Conservation (phyloP, 2,888 invertebrate species). For the Aleiodes alternator region DNA sequence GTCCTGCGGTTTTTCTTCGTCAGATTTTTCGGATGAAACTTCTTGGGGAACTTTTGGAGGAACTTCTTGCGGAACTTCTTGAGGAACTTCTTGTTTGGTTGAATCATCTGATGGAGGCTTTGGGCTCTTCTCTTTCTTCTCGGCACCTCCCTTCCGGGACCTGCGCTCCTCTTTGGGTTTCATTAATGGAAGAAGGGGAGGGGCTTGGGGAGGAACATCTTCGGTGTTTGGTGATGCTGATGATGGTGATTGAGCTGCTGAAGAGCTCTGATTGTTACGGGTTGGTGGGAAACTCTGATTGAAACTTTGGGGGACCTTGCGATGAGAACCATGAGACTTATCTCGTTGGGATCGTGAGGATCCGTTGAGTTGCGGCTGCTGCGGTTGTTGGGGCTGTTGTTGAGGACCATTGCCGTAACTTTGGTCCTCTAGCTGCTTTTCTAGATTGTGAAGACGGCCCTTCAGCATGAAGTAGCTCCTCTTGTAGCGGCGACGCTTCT, state of each 20-base stretch:
- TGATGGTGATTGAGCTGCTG: too few relatives aligned
- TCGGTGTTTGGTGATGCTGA: neutral
- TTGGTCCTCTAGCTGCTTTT: neutral
- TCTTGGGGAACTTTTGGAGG: neutral
- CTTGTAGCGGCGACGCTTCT: neutral
- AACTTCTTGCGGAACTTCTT: neutral
- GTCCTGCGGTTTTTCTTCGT: neutral
- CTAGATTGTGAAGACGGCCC: neutral
- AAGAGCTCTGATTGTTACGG: neutral
- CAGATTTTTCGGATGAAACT: neutral
- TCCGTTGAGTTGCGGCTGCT: neutral
- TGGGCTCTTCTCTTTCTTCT: neutral
- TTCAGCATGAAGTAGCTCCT: conserved; percentile 17
- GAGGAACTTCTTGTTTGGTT: neutral
- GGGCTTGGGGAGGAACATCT: neutral
- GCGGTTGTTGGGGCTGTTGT: neutral
- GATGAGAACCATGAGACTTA: neutral
- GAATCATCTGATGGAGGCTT: too few relatives aligned
- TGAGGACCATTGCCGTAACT: neutral
- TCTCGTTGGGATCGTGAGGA: neutral
- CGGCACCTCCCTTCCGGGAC: neutral
- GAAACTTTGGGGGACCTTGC: too few relatives aligned
- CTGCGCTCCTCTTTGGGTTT: neutral
- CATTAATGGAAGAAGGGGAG: neutral
- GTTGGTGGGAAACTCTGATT: too few relatives aligned